phyloP scores from a whole-genome alignment of 2,797 vertebrate genomes.

The Pangasius larnaudii region DNA sequence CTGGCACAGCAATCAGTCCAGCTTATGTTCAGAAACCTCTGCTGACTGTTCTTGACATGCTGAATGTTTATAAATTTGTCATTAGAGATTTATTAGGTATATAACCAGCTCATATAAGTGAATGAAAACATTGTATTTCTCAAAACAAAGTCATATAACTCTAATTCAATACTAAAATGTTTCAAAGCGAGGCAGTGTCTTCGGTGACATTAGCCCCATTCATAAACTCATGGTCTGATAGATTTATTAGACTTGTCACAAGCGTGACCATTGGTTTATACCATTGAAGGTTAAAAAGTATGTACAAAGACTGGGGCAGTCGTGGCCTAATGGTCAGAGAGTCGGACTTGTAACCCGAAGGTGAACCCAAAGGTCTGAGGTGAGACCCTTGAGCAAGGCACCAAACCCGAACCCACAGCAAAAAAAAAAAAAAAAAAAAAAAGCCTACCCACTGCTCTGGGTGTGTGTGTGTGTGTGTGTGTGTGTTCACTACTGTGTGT shows the following conservation, averaged over 20 bases:
- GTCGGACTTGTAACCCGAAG: too few species aligned
- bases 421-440: too few species aligned
- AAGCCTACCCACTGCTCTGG: too few species aligned
- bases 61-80: background rate
- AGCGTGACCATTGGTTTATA: background rate
- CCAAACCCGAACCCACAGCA: too few species aligned
- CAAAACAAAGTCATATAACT: background rate
- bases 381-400: too few species aligned
- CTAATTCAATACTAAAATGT: background rate
- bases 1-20: background rate
- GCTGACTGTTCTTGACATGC: background rate
- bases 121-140: background rate
- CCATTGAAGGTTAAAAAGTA: background rate
- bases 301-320: too few species aligned
- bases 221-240: background rate
- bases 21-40: background rate
- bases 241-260: background rate
- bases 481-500: too few species aligned
- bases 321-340: too few species aligned
- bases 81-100: background rate
- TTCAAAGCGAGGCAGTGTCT: background rate
- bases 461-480: too few species aligned
- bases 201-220: background rate
- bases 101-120: background rate
- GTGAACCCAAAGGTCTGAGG: too few species aligned